Percentiles rank a stretch among this genome's conserved stretches.
Evolutionary conservation across 2,888 invertebrate species (phyloP).

Genomic region (Tortricodes alternella): DNA sequence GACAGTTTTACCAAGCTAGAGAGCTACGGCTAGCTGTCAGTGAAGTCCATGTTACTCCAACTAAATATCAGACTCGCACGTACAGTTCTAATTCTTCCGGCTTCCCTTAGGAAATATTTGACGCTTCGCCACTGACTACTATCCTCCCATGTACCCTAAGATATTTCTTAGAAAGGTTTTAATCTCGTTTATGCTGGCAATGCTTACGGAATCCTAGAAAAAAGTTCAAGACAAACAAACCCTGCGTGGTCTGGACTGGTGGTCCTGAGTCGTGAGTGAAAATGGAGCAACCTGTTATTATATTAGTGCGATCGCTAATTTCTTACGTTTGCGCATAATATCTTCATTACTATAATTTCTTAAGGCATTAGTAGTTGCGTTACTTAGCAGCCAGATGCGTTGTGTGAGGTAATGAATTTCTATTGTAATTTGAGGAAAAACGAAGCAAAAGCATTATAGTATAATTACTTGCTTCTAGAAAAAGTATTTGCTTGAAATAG

Average conservation of each 20-base stretch:
- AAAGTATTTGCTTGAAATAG: too few relatives aligned
- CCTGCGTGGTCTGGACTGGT: conserved; percentile 37
- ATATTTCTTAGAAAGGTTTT: too few relatives aligned
- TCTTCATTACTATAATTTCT: conserved; percentile 37
- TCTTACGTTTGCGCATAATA: conserved; percentile 36
- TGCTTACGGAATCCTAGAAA: conserved; percentile 35
- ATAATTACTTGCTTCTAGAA: background rate
- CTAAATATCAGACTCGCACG: too few relatives aligned
- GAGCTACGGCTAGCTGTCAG: too few relatives aligned
- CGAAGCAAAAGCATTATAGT: background rate
- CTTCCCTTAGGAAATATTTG: too few relatives aligned
- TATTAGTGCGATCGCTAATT: conserved; percentile 35
- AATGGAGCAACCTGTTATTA: conserved; percentile 40
- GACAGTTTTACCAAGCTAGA: too few relatives aligned
- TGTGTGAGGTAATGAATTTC: conserved; percentile 18
- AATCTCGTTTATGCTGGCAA: too few relatives aligned
- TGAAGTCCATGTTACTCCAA: too few relatives aligned
- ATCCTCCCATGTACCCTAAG: too few relatives aligned
- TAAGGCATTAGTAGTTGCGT: conserved; percentile 7
- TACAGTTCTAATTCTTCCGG: too few relatives aligned
- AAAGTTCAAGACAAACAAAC: conserved; percentile 38
- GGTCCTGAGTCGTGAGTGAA: conserved; percentile 43
- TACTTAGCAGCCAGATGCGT: conserved; percentile 15
- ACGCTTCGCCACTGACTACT: too few relatives aligned
- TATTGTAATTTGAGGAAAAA: conserved; percentile 11